phyloP scores from a whole-genome alignment of 2,888 invertebrate genomes.

The Clunio marinus region DNA sequence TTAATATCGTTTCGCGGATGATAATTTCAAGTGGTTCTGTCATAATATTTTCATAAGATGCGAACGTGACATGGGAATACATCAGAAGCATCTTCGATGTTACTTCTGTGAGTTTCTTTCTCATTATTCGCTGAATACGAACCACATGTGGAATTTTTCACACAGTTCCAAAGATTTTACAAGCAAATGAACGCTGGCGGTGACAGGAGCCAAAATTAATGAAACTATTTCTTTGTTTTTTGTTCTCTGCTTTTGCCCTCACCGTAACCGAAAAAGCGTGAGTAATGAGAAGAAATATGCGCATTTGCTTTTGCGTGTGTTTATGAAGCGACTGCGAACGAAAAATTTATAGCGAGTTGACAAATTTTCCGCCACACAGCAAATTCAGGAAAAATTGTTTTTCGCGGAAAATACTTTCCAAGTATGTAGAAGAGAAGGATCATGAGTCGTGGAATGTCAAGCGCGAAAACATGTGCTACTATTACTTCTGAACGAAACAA shows the following conservation, averaged over 20 bases:
- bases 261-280: conserved; percentile 27
- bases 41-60: conserved; percentile 4
- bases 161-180: not conserved
- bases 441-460: not conserved
- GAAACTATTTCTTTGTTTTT: conserved; percentile 16
- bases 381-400: not conserved
- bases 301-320: not conserved
- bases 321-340: not conserved
- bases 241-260: not conserved
- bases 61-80: conserved; percentile 1
- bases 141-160: conserved; percentile 32
- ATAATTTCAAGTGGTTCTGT: conserved; percentile 21
- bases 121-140: not conserved
- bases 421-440: not conserved
- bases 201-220: conserved; percentile 28
- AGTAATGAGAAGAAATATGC: conserved; percentile 23
- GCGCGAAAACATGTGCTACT: not conserved
- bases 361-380: conserved; percentile 10
- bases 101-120: no score
- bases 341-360: conserved; percentile 37
- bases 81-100: no score
- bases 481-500: not conserved
- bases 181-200: no score
- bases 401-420: not conserved
- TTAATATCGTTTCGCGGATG: conserved; percentile 11